These are phyloP conservation scores for Melitaea cinxia DNA, from an alignment of 1,140 invertebrate species.

Conservation along the genomic window DNA sequence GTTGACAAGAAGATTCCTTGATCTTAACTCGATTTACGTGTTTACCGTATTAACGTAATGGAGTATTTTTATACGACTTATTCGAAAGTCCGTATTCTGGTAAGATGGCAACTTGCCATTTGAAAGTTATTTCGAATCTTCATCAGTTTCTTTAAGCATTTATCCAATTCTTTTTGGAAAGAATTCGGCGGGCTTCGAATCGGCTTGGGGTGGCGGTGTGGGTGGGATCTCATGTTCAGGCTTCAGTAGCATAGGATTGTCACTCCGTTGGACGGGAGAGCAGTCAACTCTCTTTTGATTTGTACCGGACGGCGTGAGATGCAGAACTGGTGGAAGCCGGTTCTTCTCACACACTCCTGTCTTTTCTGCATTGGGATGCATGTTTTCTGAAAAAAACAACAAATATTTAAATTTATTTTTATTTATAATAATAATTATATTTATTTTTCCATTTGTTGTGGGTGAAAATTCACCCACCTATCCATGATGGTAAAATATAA, in stretches of 20 bases:
- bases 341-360: slow-evolving; percentile 55
- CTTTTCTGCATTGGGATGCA: slow-evolving; percentile 70
- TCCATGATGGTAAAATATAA: too few relatives aligned
- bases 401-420: neutral
- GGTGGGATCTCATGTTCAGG: slow-evolving; percentile 70
- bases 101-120: slow-evolving; percentile 74
- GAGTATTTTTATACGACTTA: slow-evolving; percentile 67
- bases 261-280: slow-evolving; percentile 37
- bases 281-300: slow-evolving; percentile 54
- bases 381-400: slow-evolving; percentile 58
- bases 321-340: slow-evolving; percentile 58
- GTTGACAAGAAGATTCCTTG: slow-evolving; percentile 27
- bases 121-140: slow-evolving; percentile 50
- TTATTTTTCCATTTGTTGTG: too few relatives aligned
- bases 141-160: slow-evolving; percentile 30
- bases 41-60: slow-evolving; percentile 52
- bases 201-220: slow-evolving; percentile 65
- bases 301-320: slow-evolving; percentile 59
- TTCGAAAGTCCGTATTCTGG: slow-evolving; percentile 58
- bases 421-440: neutral
- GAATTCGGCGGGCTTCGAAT: slow-evolving; percentile 55
- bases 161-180: slow-evolving; percentile 73
- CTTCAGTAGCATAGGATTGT: slow-evolving; percentile 63
- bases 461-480: too few relatives aligned
- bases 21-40: slow-evolving; percentile 48